phyloP scores from a whole-genome alignment of 2,888 invertebrate genomes.

The Empis livida region DNA sequence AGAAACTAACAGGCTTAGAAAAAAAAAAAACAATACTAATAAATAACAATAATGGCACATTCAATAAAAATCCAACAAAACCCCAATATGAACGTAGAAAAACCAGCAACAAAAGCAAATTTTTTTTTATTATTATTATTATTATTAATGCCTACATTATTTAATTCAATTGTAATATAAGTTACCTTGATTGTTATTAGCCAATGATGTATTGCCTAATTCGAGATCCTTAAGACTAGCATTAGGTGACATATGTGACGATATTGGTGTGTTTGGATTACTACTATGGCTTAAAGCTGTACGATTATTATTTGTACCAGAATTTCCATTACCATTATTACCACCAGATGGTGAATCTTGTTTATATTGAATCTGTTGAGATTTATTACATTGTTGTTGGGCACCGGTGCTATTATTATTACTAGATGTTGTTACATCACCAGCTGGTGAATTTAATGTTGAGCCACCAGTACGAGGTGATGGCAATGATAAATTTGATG shows the following conservation, averaged over 20 bases:
- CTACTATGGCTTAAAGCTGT: constrained; percentile 43
- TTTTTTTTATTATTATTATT: not conserved
- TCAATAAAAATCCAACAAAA: not conserved
- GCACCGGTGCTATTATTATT: constrained; percentile 12
- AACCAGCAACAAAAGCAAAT: not conserved
- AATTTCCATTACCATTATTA: constrained; percentile 3
- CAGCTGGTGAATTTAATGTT: constrained; percentile 54
- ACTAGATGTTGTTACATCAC: constrained; percentile 43
- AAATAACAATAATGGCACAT: no score
- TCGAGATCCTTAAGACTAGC: constrained; percentile 35
- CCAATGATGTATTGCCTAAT: constrained; percentile 6
- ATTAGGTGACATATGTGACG: constrained; percentile 47
- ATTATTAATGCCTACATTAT: no score
- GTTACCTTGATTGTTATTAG: constrained; percentile 14
- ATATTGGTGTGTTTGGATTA: constrained; percentile 59
- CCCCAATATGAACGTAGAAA: not conserved
- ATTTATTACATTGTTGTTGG: constrained; percentile 10
- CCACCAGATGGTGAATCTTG: constrained; percentile 44
- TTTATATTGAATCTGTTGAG: constrained; percentile 36
- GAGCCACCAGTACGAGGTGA: constrained; percentile 51
- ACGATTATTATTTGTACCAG: not conserved
- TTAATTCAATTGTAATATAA: no score
- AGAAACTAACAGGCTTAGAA: not conserved
- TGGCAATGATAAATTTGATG: constrained; percentile 57
- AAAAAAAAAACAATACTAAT: not conserved